Base-by-base conservation (phyloP, 2,797 vertebrate genomes). In the Phoxinus dragarum region DNA sequence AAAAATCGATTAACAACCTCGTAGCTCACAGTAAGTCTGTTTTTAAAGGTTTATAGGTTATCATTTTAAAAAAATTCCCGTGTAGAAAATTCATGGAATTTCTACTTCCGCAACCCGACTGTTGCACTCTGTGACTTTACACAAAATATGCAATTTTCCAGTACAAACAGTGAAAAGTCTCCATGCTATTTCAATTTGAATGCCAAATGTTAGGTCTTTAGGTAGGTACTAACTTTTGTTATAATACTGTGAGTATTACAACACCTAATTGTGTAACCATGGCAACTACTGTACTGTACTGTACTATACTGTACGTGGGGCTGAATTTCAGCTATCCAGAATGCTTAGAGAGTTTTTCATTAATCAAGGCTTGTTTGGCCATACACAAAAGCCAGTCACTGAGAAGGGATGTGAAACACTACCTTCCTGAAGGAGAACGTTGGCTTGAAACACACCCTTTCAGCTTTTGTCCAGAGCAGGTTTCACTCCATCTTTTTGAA, bases 371-470 rank as follows among this genome's bases (percentile, higher is more conserved):
- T 47, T 34, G 78, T 5, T 44, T 84, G 73, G 84, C 69, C 72
- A n/a, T 5, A 87, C 49, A 82, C 78, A 78, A 88, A 86, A 81
- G 47, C 66, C 9, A 64, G 47, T 81, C 81, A 79, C 80, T 91
- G 83, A 86, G 79, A 86, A 82, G 11, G 14, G 44, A 77, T 74
- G 74, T 86, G 87, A 83, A 90, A 90, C 87, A 44, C 64, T 84
- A 90, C 81, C 75, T 67, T 85, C n/a, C 81, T 54, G 84, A 81
- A 88, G 71, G 82, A 68, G 42, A 64, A 73, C 78, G 0, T 85
- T 71, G 27, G 56, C 34, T 42, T 27, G 42, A 38, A 76, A 75
- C 76, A 83, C 49, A 23, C 27, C 10, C 49, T 66, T 85, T 52
- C 86, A 66, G 68, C 49, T 79, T 66, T 88, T 21, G 66, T 83